Conservation (phyloP, 2,113 vertebrate species). For the Ibidorhyncha struthersii region DNA sequence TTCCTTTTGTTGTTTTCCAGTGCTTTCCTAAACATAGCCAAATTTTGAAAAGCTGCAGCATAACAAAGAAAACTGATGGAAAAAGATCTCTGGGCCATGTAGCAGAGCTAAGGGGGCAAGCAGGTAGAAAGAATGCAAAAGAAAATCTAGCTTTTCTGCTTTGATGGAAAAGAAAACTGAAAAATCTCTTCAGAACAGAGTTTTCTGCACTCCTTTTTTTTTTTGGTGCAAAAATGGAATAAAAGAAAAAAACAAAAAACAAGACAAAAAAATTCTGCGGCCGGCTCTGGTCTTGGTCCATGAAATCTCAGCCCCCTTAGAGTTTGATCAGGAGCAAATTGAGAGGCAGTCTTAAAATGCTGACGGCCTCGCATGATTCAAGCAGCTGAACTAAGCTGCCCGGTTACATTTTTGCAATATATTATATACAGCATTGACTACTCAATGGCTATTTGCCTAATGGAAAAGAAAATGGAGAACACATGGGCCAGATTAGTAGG, state of each 20-base stretch:
- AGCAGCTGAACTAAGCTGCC: background rate
- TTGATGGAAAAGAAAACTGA: background rate
- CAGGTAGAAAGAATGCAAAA: background rate
- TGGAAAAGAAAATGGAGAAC: constrained; percentile 18
- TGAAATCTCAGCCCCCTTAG: background rate
- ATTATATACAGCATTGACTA: background rate
- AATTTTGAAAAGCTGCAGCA: background rate
- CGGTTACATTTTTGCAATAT: background rate
- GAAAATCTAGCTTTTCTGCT: background rate
- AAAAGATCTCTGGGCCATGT: background rate
- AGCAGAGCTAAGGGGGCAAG: background rate
- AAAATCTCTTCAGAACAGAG: background rate
- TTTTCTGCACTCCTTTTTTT: background rate
- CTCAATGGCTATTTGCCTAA: background rate
- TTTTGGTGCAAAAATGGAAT: background rate
- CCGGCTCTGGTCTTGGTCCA: background rate
- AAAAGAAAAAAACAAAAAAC: background rate
- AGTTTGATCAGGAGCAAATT: background rate
- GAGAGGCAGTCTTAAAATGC: background rate
- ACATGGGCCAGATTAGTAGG: background rate
- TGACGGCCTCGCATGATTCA: background rate
- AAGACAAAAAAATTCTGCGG: background rate
- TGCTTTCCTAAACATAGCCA: background rate
- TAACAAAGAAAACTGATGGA: background rate
- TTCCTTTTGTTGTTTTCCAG: background rate